These are phyloP conservation scores for Colistium nudipinnis DNA, from an alignment of 2,113 vertebrate species.

Conservation along the genomic window DNA sequence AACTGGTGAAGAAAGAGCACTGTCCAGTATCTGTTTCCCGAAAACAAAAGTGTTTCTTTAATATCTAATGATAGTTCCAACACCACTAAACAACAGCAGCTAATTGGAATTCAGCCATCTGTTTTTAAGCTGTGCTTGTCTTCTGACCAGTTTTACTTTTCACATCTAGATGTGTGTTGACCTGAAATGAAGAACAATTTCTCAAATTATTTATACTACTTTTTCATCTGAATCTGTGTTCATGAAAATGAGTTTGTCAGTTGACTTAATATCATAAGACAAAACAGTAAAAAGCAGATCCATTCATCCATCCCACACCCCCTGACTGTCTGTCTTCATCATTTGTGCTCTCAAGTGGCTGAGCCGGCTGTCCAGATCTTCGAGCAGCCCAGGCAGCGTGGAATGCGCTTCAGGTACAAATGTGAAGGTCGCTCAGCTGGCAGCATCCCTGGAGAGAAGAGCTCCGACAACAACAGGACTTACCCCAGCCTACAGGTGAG, in stretches of 20 bases:
- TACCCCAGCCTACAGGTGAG: constrained; percentile 95
- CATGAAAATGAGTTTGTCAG: neutral
- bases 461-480: constrained; percentile 93
- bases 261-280: neutral
- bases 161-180: neutral
- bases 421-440: constrained; percentile 97
- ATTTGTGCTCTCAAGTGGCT: constrained; percentile 56
- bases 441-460: constrained; percentile 95
- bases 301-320: neutral
- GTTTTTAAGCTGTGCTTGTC: neutral
- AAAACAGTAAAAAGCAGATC: no score
- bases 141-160: neutral
- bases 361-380: constrained; percentile 91
- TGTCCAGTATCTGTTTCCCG: neutral
- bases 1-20: neutral
- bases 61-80: neutral
- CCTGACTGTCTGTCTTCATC: neutral
- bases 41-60: no score
- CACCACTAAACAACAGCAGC: neutral
- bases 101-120: neutral
- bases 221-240: neutral
- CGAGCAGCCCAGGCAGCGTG: constrained; percentile 95
- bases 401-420: constrained; percentile 98
- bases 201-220: neutral
- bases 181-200: no score